Conservation (phyloP, 2,888 invertebrate genomes). For the Zaprionus obscuricornis region DNA sequence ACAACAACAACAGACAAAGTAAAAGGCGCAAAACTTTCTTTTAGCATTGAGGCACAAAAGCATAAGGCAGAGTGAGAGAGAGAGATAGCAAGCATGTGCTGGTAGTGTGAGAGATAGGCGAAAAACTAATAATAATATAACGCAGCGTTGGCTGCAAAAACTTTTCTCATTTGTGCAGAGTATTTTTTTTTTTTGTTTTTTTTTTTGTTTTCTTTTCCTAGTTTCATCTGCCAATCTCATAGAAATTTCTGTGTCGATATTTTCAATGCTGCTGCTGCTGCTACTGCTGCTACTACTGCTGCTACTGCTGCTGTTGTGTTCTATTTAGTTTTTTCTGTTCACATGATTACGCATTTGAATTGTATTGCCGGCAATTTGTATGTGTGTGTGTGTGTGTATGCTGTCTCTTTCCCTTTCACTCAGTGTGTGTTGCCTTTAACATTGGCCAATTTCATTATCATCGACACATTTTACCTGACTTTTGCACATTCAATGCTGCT, state of each 20-base stretch:
- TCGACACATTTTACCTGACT: constrained; percentile 39
- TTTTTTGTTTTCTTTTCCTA: not conserved
- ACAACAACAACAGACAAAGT: constrained; percentile 22
- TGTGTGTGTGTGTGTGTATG: not conserved
- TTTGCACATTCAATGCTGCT: constrained; percentile 9
- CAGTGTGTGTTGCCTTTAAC: not conserved
- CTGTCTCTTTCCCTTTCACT: not conserved
- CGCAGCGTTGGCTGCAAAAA: constrained; percentile 63
- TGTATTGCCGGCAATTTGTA: constrained; percentile 54
- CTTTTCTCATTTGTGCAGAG: constrained; percentile 74
- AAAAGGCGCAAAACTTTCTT: constrained; percentile 55
- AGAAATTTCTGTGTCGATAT: constrained; percentile 6
- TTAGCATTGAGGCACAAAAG: constrained; percentile 19
- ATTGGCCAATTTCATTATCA: constrained; percentile 53
- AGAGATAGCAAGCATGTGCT: not conserved
- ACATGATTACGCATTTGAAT: constrained; percentile 75
- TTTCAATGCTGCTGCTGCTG: constrained; percentile 9
- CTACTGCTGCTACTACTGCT: constrained; percentile 2
- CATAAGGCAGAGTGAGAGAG: not conserved
- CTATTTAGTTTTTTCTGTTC: constrained; percentile 35
- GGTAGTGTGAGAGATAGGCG: constrained; percentile 17
- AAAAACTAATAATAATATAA: constrained; percentile 77
- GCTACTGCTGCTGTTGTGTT: constrained; percentile 7
- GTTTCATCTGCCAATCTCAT: constrained; percentile 4
- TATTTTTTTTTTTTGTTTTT: constrained; percentile 4